phyloP scores from a whole-genome alignment of 2,797 vertebrate species.

The Enteromius argenteus region DNA sequence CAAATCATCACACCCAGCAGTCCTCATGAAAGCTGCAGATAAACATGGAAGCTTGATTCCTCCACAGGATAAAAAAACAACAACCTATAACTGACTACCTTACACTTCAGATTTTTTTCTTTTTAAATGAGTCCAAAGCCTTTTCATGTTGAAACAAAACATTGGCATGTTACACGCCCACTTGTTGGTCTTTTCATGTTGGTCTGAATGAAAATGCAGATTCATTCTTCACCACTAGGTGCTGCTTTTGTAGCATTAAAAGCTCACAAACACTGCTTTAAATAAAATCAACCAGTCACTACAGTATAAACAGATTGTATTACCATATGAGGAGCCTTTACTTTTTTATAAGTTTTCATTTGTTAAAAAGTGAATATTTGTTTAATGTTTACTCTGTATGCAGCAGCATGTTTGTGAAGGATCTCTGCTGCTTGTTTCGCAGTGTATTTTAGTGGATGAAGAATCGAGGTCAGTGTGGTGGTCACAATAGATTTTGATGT shows the following conservation, averaged over 20 bases:
- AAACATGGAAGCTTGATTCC: neutral
- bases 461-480: neutral
- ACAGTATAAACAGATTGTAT: neutral
- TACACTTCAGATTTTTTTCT: neutral
- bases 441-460: neutral
- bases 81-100: too few relatives aligned
- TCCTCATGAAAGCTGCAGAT: neutral
- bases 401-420: neutral
- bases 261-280: too few relatives aligned
- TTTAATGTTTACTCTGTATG: neutral
- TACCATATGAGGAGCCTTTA: neutral
- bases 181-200: too few relatives aligned
- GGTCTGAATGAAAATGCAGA: too few relatives aligned
- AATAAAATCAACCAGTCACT: too few relatives aligned
- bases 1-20: neutral
- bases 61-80: neutral
- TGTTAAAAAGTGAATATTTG: neutral
- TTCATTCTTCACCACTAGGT: too few relatives aligned
- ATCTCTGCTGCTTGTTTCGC: conserved; percentile 14
- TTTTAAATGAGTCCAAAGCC: too few relatives aligned
- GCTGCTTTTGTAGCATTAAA: too few relatives aligned
- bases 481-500: conserved; percentile 16
- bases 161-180: too few relatives aligned
- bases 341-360: neutral
- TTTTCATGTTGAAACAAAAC: too few relatives aligned